Evolutionary conservation across 2,113 vertebrate species (phyloP).

Genomic region (Gambusia holbrooki): DNA sequence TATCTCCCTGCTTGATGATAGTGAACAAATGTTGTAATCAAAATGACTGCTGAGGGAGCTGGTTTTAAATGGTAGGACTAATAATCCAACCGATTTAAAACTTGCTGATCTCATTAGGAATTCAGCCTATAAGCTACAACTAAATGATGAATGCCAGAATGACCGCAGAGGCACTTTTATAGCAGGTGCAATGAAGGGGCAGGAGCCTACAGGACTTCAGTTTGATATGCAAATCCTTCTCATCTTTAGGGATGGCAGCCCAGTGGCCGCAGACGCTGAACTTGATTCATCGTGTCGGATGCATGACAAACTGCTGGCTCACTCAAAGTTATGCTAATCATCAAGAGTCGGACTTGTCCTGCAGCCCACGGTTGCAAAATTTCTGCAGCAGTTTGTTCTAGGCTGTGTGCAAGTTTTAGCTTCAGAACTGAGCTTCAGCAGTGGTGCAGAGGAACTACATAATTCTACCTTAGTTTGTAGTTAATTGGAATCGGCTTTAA

Average conservation of each 20-base stretch:
- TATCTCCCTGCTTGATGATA: conserved; percentile 22
- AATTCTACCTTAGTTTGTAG: conserved; percentile 51
- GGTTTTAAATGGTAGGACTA: conserved; percentile 16
- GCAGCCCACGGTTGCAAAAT: conserved; percentile 30
- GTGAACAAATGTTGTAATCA: conserved; percentile 51
- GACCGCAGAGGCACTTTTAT: conserved; percentile 21
- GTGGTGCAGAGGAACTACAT: conserved; percentile 43
- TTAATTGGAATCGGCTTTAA: conserved; percentile 54
- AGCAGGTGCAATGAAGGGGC: conserved; percentile 56
- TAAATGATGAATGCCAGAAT: conserved; percentile 18
- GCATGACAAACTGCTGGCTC: conserved; percentile 68
- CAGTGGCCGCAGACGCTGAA: conserved; percentile 74
- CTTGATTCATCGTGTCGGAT: conserved; percentile 71
- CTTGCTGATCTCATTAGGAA: conserved; percentile 8
- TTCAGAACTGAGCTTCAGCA: conserved; percentile 52
- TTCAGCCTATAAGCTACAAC: conserved; percentile 31
- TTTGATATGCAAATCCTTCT: conserved; percentile 74
- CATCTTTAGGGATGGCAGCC: conserved; percentile 59
- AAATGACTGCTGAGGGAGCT: conserved; percentile 44
- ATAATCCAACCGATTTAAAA: conserved; percentile 24
- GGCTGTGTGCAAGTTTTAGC: conserved; percentile 17
- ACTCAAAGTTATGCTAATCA: conserved; percentile 81
- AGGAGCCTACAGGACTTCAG: conserved; percentile 37
- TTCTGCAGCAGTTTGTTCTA: conserved; percentile 20
- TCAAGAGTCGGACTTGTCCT: conserved; percentile 61